Base-by-base conservation (phyloP, 2,797 vertebrate genomes). In the Cottoperca gobio region DNA sequence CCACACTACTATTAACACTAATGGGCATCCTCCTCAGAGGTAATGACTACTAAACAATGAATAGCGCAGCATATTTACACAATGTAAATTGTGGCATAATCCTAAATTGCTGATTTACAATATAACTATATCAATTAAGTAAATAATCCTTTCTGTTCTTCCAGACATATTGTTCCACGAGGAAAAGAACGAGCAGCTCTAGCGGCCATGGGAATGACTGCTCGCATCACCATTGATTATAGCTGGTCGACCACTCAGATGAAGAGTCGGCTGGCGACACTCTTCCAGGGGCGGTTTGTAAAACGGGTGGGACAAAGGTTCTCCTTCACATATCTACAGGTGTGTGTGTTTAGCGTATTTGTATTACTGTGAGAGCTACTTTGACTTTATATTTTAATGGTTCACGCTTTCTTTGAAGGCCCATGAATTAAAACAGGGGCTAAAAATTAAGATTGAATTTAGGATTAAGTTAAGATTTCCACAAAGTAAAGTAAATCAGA, bases 281-380 rank as follows among this genome's bases (percentile, higher is more conserved):
- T 92, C 21, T 92, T 94, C 68, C 17, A 31, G 12, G 46, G 39
- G 0, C 65, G 13, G 31, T 85, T 90, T 70, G 31, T 49, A 1
- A 88, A 77, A 43, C 23, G 2, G 26, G 13, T 17, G 0, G 85
- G 45, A 69, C 79, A 82, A 33, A 84, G 1, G 26, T 81, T 92
- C 66, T 70, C 79, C 46, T 91, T 93, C 57, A 91, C 91, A 0
- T 93, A 88, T 73, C 81, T 94, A 2, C 91, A 93, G 91, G 93
- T 93, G 57, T 48, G 57, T 48, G 84, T 84, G 13, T 40, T 19
- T 40, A 1, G 3, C 37, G 60, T 42, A 3, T 72, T 3, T 37
- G 0, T 60, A 6, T 17, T 3, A 10, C 6, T 26, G 4, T 40
- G 45, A 19, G 23, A n/a, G 8, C 21, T 28, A 6, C 16, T 53